These are phyloP conservation scores for Sebastolobus altivelis DNA, from an alignment of 2,797 vertebrate genomes.

Conservation along the genomic window DNA sequence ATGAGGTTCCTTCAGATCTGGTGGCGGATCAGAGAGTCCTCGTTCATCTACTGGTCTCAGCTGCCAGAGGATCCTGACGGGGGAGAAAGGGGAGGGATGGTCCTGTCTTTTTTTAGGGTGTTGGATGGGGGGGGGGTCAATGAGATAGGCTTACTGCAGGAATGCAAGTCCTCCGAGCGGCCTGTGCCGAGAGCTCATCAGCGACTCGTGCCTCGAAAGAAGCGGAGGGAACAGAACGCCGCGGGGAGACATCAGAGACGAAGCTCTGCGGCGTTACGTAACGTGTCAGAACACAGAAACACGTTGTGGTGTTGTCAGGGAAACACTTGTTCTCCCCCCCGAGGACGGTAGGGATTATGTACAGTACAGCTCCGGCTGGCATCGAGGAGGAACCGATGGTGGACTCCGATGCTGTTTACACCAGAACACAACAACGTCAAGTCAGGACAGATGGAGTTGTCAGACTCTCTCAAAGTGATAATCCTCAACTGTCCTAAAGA, in stretches of 20 bases:
- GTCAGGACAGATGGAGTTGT: not conserved
- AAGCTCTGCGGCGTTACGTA: constrained; percentile 29
- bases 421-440: not conserved
- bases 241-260: constrained; percentile 40
- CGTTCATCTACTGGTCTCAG: constrained; percentile 80
- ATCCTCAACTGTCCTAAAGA: not conserved
- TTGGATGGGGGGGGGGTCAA: constrained; percentile 85
- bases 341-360: constrained; percentile 32
- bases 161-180: constrained; percentile 87
- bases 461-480: not conserved
- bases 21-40: not conserved
- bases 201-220: constrained; percentile 83
- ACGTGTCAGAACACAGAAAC: constrained; percentile 24
- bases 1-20: constrained; percentile 20
- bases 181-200: constrained; percentile 79
- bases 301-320: constrained; percentile 30
- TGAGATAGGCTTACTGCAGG: constrained; percentile 88
- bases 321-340: constrained; percentile 51
- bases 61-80: constrained; percentile 83
- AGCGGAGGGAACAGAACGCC: constrained; percentile 79
- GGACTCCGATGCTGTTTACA: constrained; percentile 28
- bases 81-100: constrained; percentile 75
- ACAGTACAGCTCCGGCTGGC: constrained; percentile 15
- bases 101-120: constrained; percentile 88
- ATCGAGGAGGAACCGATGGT: not conserved